These are phyloP conservation scores for Meandrina meandrites DNA, from an alignment of 92 coral and sea anemone species.

Conservation along the genomic window DNA sequence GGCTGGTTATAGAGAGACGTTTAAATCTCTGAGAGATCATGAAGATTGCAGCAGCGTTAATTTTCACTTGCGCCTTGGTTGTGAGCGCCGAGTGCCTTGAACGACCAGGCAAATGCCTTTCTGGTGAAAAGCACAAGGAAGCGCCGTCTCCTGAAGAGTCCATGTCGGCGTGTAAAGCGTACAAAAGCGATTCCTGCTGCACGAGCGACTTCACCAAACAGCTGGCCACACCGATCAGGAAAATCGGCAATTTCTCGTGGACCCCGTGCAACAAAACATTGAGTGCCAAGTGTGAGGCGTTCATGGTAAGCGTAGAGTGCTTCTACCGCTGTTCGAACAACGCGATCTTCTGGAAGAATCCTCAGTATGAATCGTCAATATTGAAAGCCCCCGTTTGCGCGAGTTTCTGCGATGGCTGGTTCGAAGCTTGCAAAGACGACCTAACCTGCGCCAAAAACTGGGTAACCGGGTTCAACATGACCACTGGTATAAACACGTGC, in stretches of 20 bases:
- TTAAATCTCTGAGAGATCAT: neutral
- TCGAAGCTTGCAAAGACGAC: conserved; percentile 68
- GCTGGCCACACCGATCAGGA: conserved; percentile 44
- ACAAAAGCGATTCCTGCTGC: conserved; percentile 64
- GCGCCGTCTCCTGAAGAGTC: conserved; percentile 39
- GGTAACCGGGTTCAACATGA: conserved; percentile 44
- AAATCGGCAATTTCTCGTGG: conserved; percentile 58
- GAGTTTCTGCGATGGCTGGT: conserved; percentile 60
- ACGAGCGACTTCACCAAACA: conserved; percentile 63
- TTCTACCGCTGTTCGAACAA: conserved; percentile 70
- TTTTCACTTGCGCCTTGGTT: neutral
- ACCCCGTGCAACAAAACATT: conserved; percentile 52
- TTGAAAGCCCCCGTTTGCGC: conserved; percentile 29
- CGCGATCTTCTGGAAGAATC: conserved; percentile 54
- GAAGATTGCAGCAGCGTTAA: neutral
- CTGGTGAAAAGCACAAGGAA: conserved; percentile 50
- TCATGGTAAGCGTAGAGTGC: conserved; percentile 60
- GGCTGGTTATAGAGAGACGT: too few species aligned
- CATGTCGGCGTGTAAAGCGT: conserved; percentile 46
- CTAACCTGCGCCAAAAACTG: conserved; percentile 60
- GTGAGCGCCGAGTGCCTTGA: neutral
- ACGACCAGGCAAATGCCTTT: conserved; percentile 35
- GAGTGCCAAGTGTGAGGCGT: conserved; percentile 52
- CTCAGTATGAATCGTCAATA: conserved; percentile 13
- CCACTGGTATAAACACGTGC: conserved; percentile 31